Percentiles rank a stretch among this genome's conserved stretches.
Conservation (phyloP, 2,888 invertebrate genomes). For the Pseudococcus jackbeardsleyi region DNA sequence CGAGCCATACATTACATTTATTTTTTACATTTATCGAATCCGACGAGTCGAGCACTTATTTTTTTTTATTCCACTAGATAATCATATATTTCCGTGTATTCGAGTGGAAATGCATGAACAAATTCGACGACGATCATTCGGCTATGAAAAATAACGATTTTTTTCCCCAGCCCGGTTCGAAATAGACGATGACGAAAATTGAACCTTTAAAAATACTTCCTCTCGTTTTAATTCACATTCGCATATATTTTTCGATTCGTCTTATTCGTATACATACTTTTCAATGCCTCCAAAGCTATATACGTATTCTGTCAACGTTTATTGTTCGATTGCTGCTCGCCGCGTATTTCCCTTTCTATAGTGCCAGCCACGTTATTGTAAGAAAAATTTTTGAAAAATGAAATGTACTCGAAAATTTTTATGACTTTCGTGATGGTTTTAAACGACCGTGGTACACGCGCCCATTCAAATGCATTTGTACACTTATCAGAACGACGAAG, state of each 20-base stretch:
- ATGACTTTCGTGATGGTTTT: conserved; percentile 16
- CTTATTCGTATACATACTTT: background rate
- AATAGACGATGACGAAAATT: background rate
- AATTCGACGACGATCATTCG: conserved; percentile 8
- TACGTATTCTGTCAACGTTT: conserved; percentile 45
- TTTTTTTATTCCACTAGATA: background rate
- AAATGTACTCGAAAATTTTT: conserved; percentile 32
- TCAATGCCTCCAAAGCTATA: background rate
- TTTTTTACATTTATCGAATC: background rate
- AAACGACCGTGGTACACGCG: conserved; percentile 21
- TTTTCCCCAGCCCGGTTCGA: background rate
- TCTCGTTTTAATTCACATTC: conserved; percentile 1
- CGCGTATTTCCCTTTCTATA: background rate
- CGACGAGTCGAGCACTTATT: background rate
- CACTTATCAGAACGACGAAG: background rate
- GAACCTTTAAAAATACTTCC: conserved; percentile 21
- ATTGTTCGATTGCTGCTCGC: conserved; percentile 24
- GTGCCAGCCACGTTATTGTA: background rate
- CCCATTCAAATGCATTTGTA: conserved; percentile 9
- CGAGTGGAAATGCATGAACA: conserved; percentile 10
- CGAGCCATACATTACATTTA: background rate
- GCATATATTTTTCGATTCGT: conserved; percentile 11
- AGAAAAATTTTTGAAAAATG: conserved; percentile 34
- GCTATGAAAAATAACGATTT: conserved; percentile 19
- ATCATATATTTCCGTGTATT: background rate